A percentile compares a stretch with the other conserved stretches of the same genome.
Evolutionary conservation across 2,888 invertebrate genomes (phyloP).

Genomic region (Selenia dentaria): DNA sequence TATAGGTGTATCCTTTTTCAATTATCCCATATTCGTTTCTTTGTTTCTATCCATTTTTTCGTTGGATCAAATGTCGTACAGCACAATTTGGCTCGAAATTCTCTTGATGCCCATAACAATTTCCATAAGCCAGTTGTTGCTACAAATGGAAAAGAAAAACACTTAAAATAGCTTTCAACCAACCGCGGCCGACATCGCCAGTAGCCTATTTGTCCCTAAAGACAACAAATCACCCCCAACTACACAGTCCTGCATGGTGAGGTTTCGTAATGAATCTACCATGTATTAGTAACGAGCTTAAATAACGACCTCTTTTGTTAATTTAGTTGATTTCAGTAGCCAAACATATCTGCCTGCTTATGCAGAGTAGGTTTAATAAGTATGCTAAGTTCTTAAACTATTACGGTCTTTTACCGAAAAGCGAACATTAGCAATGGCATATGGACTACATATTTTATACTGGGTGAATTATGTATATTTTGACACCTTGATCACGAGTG

Average conservation of each 20-base stretch:
- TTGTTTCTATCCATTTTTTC: too few relatives aligned
- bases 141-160: slow-evolving; percentile 33
- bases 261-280: slow-evolving; percentile 47
- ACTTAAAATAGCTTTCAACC: slow-evolving; percentile 27
- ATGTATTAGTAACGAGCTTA: slow-evolving; percentile 28
- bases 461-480: too few relatives aligned
- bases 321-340: slow-evolving; percentile 2
- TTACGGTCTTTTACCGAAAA: too few relatives aligned
- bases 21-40: too few relatives aligned
- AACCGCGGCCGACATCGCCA: slow-evolving; percentile 32
- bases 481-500: too few relatives aligned
- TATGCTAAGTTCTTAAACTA: too few relatives aligned
- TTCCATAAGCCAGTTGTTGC: slow-evolving; percentile 8
- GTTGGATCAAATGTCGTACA: too few relatives aligned
- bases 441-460: too few relatives aligned
- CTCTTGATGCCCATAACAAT: slow-evolving; percentile 7
- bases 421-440: too few relatives aligned
- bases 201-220: slow-evolving; percentile 42
- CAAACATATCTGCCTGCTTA: too few relatives aligned
- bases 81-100: not conserved
- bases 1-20: too few relatives aligned
- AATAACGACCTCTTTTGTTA: slow-evolving; percentile 10
- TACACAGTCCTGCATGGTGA: slow-evolving; percentile 46
- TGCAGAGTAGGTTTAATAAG: too few relatives aligned
- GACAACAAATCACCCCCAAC: slow-evolving; percentile 49